Percentiles rank a stretch among this genome's conserved stretches.
phyloP scores from a whole-genome alignment of 2,113 vertebrate genomes.

The Clarias gariepinus region DNA sequence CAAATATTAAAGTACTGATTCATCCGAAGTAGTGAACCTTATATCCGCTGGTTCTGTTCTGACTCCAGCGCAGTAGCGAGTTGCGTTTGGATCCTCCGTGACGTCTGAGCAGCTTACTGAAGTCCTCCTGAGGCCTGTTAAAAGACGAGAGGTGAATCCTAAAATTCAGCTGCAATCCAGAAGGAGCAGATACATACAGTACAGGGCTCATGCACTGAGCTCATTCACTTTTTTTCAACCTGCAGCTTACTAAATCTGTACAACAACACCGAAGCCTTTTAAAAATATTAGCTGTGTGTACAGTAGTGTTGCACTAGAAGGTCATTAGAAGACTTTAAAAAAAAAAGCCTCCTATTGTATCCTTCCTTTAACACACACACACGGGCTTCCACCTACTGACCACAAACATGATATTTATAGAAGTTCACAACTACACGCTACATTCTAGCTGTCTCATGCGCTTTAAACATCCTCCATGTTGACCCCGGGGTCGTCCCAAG shows the following conservation, averaged over 20 bases:
- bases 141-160: background rate
- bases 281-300: too few species aligned
- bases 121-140: constrained; percentile 72
- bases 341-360: background rate
- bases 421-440: background rate
- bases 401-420: constrained; percentile 4
- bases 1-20: too few species aligned
- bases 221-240: too few species aligned
- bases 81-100: constrained; percentile 81
- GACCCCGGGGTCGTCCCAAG: background rate
- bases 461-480: background rate
- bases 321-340: too few species aligned
- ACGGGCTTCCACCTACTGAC: background rate
- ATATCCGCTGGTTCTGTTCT: constrained; percentile 77
- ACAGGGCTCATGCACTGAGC: background rate
- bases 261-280: too few species aligned
- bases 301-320: too few species aligned
- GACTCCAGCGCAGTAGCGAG: constrained; percentile 79
- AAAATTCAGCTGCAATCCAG: background rate
- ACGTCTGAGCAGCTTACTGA: constrained; percentile 72
- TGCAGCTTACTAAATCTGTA: too few species aligned
- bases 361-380: background rate
- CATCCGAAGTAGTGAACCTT: constrained; percentile 72
- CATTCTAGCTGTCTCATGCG: background rate
- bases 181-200: background rate